A percentile compares a stretch with the other conserved stretches of the same genome.
Conservation (phyloP, 2,113 vertebrate genomes). For the Nannospalax galili region DNA sequence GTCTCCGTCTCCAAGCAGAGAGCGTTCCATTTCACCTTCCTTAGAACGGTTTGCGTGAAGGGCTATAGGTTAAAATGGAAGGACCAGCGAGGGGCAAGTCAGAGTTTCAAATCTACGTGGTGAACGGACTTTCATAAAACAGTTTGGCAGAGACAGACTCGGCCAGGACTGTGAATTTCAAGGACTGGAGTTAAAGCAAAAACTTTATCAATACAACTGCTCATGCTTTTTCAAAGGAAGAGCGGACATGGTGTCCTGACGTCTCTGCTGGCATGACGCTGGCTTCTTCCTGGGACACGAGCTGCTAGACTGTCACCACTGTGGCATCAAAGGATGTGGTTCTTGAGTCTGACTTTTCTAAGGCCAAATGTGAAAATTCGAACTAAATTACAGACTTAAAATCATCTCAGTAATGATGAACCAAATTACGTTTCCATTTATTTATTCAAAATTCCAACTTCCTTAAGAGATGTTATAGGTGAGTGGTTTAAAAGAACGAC, state of each 20-base stretch:
- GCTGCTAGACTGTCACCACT: conserved; percentile 44
- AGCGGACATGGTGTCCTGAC: neutral
- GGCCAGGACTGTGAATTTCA: neutral
- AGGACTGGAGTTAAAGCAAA: neutral
- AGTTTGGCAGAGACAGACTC: neutral
- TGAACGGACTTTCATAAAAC: neutral
- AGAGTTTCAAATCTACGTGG: neutral
- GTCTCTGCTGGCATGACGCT: neutral
- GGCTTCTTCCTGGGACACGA: neutral
- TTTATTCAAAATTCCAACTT: conserved; percentile 13
- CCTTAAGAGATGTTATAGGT: neutral
- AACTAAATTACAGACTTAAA: conserved; percentile 5
- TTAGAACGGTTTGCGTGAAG: neutral
- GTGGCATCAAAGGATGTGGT: neutral
- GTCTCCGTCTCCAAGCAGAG: neutral
- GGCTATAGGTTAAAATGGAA: neutral
- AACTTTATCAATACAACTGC: neutral
- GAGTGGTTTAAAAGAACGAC: neutral
- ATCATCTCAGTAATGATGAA: conserved; percentile 31
- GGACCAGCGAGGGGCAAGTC: too few relatives aligned
- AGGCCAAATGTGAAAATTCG: conserved; percentile 43
- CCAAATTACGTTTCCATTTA: conserved; percentile 24
- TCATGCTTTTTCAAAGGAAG: neutral
- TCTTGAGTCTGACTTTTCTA: neutral
- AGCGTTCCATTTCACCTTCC: neutral